Base-by-base conservation (phyloP, 2,113 vertebrate species). In the Sula dactylatra region DNA sequence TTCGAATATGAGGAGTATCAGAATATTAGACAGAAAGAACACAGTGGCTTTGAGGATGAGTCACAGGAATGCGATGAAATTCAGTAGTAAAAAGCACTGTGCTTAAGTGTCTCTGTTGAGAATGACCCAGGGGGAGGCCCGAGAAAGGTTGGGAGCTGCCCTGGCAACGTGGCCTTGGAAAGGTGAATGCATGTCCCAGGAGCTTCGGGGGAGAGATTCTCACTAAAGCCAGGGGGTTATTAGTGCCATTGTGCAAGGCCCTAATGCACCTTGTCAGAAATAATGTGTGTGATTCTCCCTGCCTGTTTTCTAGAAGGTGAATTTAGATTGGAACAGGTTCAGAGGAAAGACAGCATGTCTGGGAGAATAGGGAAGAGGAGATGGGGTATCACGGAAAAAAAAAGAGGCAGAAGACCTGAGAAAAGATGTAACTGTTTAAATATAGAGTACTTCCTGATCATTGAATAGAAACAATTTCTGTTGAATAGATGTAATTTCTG, bases 1-100 rank as follows among this genome's bases (percentile, higher is more conserved):
- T 76, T 84, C 10, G 5, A 21, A 49, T 87, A 56, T 6, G 36
- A 93, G 58, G 14, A 44, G 19, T 61, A 85, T 91, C 55, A 82
- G 73, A 95, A 69, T 47, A 80, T 87, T 86, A 93, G 79, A 78
- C 36, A 73, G 83, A 81, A 94, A 14, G 73, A 95, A 62, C 70
- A 52, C 73, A 64, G 40, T 76, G 69, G 29, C 59, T 88, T 95
- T 69, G 77, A 64, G 56, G n/a, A 74, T 94, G 86, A 93, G 52
- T 90, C 77, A 40, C 5, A 72, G 62, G 77, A 82, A 69, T 26
- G 34, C 77, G 84, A 49, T 36, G 21, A 84, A 94, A 69, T 29
- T 74, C 34, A 15, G 52, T 10, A 54, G 52, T 71, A 69, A 64
- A 67, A 79, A 2, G 44, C 16, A 1, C 73, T 44, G 24, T 82